A percentile compares a stretch with the other conserved stretches of the same genome.
Evolutionary conservation across 2,797 vertebrate species (phyloP).

Genomic region (Cephalopachus bancanus): DNA sequence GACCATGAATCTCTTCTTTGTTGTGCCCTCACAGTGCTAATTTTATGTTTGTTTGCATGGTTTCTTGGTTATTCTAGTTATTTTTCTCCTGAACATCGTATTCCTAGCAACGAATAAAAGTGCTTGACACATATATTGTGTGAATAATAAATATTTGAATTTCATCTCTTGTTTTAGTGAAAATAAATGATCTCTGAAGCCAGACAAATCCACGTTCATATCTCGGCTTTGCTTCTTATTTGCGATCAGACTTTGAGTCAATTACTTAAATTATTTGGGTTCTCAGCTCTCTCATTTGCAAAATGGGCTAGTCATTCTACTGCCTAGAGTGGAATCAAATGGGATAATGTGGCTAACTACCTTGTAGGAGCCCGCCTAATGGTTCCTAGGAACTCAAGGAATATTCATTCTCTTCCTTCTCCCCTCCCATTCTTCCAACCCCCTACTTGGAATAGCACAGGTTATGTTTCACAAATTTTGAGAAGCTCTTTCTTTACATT

Average conservation of each 20-base stretch:
- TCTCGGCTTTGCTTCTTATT: not conserved
- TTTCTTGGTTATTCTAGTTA: not conserved
- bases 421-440: accelerated
- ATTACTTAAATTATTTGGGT: not conserved
- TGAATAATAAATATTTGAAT: not conserved
- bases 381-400: not conserved
- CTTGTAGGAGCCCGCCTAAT: not conserved
- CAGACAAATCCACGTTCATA: not conserved
- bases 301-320: not conserved
- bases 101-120: not conserved
- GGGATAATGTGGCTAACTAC: not conserved
- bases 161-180: constrained; percentile 10
- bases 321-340: not conserved
- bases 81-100: not conserved
- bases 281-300: not conserved
- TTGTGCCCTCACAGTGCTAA: not conserved
- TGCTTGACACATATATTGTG: not conserved
- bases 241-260: not conserved
- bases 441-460: not conserved
- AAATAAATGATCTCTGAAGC: not conserved
- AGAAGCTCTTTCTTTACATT: not conserved
- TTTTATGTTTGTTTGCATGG: not conserved
- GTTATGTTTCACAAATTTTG: not conserved
- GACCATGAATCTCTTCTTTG: not conserved
- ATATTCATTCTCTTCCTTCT: not conserved